A percentile compares a stretch with the other conserved stretches of the same genome.
These are phyloP conservation scores for Callospermophilus lateralis DNA, from an alignment of 2,113 vertebrate species.

Conservation along the genomic window DNA sequence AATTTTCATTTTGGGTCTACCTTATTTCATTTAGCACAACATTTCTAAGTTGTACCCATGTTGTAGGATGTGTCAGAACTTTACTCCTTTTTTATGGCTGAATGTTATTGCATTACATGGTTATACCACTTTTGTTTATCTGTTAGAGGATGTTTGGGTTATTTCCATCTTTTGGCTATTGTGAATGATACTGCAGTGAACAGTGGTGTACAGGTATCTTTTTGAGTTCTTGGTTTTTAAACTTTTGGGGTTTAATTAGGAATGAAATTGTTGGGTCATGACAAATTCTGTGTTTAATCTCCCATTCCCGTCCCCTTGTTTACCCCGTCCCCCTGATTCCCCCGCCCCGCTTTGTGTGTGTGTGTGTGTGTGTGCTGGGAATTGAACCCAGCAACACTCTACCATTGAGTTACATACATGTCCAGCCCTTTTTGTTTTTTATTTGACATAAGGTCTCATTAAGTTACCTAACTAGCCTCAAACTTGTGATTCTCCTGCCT, in stretches of 20 bases:
- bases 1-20: neutral
- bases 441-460: too few species aligned
- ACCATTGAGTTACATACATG: too few species aligned
- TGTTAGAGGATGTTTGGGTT: neutral
- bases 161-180: neutral
- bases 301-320: too few species aligned
- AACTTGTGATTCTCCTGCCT: too few species aligned
- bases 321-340: too few species aligned
- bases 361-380: too few species aligned
- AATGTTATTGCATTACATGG: neutral
- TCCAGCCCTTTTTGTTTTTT: too few species aligned
- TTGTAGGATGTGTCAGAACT: neutral
- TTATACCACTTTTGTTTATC: neutral
- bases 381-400: too few species aligned
- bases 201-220: neutral
- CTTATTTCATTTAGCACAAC: neutral
- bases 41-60: neutral
- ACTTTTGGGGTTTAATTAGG: neutral
- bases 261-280: neutral
- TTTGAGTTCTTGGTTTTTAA: neutral
- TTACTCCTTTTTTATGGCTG: neutral
- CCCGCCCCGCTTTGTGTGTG: too few species aligned
- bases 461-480: too few species aligned
- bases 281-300: neutral
- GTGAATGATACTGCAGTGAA: neutral